Conservation (phyloP, 2,113 vertebrate species). For the Australoheros scitulus region DNA sequence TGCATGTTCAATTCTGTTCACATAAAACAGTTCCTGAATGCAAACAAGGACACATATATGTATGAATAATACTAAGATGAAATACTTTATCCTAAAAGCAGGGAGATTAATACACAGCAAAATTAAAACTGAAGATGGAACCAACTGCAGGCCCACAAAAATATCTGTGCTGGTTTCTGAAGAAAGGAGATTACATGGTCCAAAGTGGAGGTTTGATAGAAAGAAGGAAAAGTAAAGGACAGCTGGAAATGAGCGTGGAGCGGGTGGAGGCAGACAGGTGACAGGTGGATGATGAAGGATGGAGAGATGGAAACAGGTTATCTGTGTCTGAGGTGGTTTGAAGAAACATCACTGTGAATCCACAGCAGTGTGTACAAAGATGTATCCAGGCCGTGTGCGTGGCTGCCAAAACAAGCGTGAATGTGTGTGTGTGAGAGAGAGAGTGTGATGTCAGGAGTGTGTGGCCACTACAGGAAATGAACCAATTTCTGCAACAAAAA, state of each 20-base stretch:
- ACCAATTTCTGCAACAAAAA: slow-evolving; percentile 30
- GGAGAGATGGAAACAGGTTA: slow-evolving; percentile 14
- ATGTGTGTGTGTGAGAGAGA: background rate
- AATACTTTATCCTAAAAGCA: background rate
- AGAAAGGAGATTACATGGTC: slow-evolving; percentile 10
- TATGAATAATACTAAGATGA: no score
- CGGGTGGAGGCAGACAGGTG: slow-evolving; percentile 20
- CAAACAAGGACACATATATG: no score
- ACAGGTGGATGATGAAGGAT: slow-evolving; percentile 8
- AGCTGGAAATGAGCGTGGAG: background rate
- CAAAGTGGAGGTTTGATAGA: slow-evolving; percentile 24
- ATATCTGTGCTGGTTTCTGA: background rate
- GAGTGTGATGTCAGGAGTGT: background rate
- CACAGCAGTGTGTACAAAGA: slow-evolving; percentile 39
- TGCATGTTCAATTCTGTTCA: background rate
- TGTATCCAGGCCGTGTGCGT: slow-evolving; percentile 17
- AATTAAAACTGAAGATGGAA: background rate
- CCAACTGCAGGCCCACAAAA: background rate
- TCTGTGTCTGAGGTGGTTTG: slow-evolving; percentile 11
- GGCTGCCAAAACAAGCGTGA: background rate
- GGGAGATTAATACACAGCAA: fast-evolving
- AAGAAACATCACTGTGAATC: slow-evolving; percentile 53
- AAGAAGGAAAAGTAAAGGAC: background rate
- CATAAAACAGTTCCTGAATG: no score
- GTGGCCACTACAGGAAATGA: slow-evolving; percentile 18